Evolutionary conservation across 2,797 vertebrate genomes (phyloP).

Genomic region (Kryptolebias ocellatus): DNA sequence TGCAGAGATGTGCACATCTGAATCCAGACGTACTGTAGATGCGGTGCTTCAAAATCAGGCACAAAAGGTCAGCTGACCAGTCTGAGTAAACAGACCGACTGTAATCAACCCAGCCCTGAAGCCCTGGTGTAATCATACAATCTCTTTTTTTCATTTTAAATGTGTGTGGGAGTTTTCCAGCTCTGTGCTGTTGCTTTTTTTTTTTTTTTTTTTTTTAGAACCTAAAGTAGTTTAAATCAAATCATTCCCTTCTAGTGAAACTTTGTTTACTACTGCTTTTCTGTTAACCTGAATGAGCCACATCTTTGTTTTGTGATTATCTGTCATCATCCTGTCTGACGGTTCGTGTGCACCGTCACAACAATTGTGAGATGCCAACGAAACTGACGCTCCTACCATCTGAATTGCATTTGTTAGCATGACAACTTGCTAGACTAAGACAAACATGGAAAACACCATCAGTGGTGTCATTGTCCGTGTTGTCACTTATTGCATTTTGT

Average conservation of each 20-base stretch:
- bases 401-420: not conserved
- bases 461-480: not conserved
- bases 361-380: not conserved
- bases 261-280: not conserved
- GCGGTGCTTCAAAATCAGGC: not conserved
- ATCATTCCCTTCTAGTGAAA: not conserved
- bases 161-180: too few species aligned
- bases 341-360: too few species aligned
- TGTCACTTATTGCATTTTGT: not conserved
- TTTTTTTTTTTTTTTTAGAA: too few species aligned
- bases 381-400: not conserved
- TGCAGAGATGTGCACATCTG: not conserved
- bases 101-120: not conserved
- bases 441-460: not conserved
- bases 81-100: not conserved
- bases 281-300: not conserved
- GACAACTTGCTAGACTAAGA: not conserved
- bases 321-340: not conserved
- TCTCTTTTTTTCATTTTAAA: conserved; percentile 6
- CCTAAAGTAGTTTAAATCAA: too few species aligned
- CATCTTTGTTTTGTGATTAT: not conserved
- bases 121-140: not conserved
- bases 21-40: not conserved
- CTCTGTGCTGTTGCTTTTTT: too few species aligned
- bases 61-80: conserved; percentile 9